These are phyloP conservation scores for Rhamphomyia laevipes DNA, from an alignment of 2,888 invertebrate species.

Conservation along the genomic window DNA sequence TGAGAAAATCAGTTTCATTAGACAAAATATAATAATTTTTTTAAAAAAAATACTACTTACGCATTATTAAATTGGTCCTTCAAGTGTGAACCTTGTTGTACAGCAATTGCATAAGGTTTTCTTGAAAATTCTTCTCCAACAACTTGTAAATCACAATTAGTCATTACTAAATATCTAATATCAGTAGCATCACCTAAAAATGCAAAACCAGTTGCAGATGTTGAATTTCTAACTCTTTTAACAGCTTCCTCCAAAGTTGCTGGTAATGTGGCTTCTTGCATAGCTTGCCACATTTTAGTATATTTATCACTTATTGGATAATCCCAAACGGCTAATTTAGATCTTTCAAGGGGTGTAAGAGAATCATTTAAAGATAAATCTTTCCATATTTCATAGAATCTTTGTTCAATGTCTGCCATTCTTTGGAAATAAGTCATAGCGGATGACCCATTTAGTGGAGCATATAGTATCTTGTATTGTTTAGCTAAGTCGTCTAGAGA, in stretches of 20 bases:
- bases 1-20: background rate
- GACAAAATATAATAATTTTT: background rate
- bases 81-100: constrained; percentile 88
- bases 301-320: constrained; percentile 98
- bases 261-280: constrained; percentile 75
- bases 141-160: constrained; percentile 61
- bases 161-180: constrained; percentile 47
- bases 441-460: constrained; percentile 76
- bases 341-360: constrained; percentile 74
- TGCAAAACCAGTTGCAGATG: constrained; percentile 76
- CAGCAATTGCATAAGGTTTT: constrained; percentile 94
- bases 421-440: constrained; percentile 90
- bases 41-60: constrained; percentile 45
- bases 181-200: constrained; percentile 92
- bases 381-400: constrained; percentile 98
- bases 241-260: constrained; percentile 68
- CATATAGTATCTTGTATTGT: constrained; percentile 93
- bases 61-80: constrained; percentile 92
- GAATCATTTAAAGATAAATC: constrained; percentile 95
- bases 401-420: constrained; percentile 90
- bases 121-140: constrained; percentile 95
- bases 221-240: constrained; percentile 52
- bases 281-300: constrained; percentile 97
- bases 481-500: constrained; percentile 89
- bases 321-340: constrained; percentile 95